phyloP scores from a whole-genome alignment of 2,113 vertebrate genomes.

The Tragulus kanchil region DNA sequence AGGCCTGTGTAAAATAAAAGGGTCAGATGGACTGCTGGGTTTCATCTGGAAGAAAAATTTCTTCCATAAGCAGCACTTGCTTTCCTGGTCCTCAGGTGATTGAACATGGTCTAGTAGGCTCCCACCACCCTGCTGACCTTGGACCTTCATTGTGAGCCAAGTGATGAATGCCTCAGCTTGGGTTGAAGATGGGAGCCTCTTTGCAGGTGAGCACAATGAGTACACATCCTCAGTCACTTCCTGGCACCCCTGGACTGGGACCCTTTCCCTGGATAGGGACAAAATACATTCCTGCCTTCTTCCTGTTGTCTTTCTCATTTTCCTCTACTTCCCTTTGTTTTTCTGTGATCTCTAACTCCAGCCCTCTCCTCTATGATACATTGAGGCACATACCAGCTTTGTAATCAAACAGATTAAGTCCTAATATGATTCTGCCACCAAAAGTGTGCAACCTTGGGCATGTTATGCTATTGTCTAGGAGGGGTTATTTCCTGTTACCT shows the following conservation, averaged over 20 bases:
- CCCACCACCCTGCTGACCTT: neutral
- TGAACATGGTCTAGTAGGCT: neutral
- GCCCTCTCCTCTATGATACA: neutral
- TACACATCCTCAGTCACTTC: neutral
- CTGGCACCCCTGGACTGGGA: no score
- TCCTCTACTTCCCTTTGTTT: neutral
- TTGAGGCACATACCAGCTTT: neutral
- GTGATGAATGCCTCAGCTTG: no score
- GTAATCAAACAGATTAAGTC: neutral
- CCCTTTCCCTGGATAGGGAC: neutral
- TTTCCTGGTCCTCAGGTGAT: neutral
- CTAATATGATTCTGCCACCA: neutral
- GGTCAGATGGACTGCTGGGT: neutral
- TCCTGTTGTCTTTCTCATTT: neutral
- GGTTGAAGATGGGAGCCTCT: neutral
- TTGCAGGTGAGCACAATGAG: neutral
- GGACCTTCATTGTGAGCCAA: neutral
- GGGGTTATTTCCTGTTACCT: neutral
- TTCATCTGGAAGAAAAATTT: neutral
- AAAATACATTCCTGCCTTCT: neutral
- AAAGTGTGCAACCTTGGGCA: neutral
- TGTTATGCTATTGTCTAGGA: neutral
- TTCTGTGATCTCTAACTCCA: neutral
- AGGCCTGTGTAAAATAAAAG: neutral
- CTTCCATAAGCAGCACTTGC: neutral